These are phyloP conservation scores for Catalaphyllia jardinei DNA, from an alignment of 64 coral and sea anemone species.

Conservation along the genomic window DNA sequence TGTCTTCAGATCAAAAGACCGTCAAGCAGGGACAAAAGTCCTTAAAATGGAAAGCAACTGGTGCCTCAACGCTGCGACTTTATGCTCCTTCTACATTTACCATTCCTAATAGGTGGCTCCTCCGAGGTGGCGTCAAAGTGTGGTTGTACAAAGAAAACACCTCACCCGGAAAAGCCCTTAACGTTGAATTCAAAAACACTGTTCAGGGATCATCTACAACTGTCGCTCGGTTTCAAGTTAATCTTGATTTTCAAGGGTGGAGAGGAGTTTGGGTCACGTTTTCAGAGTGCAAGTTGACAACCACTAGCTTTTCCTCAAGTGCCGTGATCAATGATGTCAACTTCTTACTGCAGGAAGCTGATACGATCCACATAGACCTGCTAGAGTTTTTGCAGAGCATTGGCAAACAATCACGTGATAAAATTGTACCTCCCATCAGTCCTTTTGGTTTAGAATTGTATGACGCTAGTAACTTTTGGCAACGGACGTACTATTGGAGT, in stretches of 20 bases:
- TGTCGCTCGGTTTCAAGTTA: neutral
- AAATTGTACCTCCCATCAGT: slow-evolving; percentile 51
- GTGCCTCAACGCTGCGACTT: neutral
- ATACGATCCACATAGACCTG: slow-evolving; percentile 61
- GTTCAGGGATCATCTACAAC: neutral
- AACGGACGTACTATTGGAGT: slow-evolving; percentile 21
- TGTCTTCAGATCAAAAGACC: neutral
- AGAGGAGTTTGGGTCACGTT: slow-evolving; percentile 67
- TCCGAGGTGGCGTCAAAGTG: slow-evolving; percentile 36
- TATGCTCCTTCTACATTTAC: neutral
- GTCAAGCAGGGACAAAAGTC: slow-evolving; percentile 4
- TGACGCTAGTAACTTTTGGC: slow-evolving; percentile 25
- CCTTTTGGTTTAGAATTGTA: slow-evolving; percentile 7
- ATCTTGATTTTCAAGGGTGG: slow-evolving; percentile 73
- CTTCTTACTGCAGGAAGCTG: neutral
- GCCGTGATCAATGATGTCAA: neutral
- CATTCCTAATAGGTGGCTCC: neutral
- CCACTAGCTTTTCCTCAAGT: neutral
- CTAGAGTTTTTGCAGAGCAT: slow-evolving; percentile 11
- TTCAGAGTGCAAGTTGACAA: neutral
- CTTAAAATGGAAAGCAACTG: neutral
- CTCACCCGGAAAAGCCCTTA: neutral
- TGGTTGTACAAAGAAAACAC: slow-evolving; percentile 39
- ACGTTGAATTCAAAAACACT: neutral
- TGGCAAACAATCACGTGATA: slow-evolving; percentile 28